These are phyloP conservation scores for Hassar affinis DNA, from an alignment of 2,113 vertebrate genomes.

Conservation along the genomic window DNA sequence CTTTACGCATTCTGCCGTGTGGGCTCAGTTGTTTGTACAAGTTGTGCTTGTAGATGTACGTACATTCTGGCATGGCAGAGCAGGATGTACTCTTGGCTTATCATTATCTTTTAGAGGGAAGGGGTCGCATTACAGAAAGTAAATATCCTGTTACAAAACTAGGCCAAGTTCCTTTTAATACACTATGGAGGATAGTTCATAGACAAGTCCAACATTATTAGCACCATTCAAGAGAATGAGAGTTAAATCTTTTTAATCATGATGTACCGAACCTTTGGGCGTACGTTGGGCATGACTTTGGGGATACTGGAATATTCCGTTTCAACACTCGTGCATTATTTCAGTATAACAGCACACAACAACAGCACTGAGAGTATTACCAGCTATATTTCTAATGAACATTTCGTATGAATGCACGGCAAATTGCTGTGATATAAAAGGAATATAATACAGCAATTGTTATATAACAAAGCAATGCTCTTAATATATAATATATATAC, in stretches of 20 bases:
- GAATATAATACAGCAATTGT: no score
- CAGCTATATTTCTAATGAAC: not conserved
- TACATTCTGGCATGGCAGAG: not conserved
- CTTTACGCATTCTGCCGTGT: not conserved
- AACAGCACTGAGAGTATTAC: not conserved
- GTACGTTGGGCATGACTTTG: not conserved
- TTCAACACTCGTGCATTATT: not conserved
- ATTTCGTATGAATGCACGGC: not conserved
- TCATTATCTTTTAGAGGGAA: not conserved
- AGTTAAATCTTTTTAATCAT: not conserved
- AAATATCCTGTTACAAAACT: not conserved
- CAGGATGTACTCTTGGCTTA: not conserved
- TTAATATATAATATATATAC: no score
- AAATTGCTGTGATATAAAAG: no score
- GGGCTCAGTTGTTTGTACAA: conserved; percentile 4
- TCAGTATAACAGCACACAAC: not conserved
- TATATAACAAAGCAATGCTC: no score
- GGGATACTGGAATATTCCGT: no score
- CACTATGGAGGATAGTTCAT: no score
- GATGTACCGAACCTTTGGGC: not conserved
- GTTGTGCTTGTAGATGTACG: not conserved
- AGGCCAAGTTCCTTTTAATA: no score
- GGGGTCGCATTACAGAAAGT: not conserved
- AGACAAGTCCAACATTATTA: not conserved
- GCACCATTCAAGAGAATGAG: not conserved